Evolutionary conservation across 1,140 invertebrate genomes (phyloP), one percentile per base, ranked within the genome.

Genomic region (Spodoptera frugiperda): DNA sequence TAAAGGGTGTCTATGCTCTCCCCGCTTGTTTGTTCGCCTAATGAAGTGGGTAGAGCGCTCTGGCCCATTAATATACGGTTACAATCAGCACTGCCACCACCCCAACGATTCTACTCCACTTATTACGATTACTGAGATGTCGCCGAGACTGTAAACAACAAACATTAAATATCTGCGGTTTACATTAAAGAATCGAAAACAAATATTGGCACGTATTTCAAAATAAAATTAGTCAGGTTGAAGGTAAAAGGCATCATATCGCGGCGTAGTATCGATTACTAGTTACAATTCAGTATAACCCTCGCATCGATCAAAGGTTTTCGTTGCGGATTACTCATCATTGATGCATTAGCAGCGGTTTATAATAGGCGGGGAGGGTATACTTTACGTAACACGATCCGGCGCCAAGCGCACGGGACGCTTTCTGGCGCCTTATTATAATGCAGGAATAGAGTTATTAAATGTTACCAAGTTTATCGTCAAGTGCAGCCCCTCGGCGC

Each of bases 1-100:
- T 88, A 89, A 90, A 84, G 85, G 84, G 84, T 80, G 80, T 33
- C 77, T 51, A 82, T 80, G 78, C 80, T 79, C 84, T 78, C 87
- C 84, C 83, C 78, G 59, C 88, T 90, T 92, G 88, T 92, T 92
- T 92, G 89, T 86, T 86, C 87, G 84, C 74, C 83, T 91, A 92
- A 92, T 92, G 91, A 92, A 92, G 89, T 86, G 83, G 88, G 89
- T 73, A 71, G 86, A 75, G 82, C 77, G 80, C 81, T 83, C 84
- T 73, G 67, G 54, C 57, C 81, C 86, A 88, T 89, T 86, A 89
- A 84, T 83, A 85, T 82, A 85, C 87, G 87, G 82, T 85, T 83
- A 82, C 87, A 88, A 84, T 87, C 83, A 87, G 79, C 78, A 76
- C 65, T 55, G 67, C 25, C 59, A 70, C 54, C 54, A 25, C 25